Evolutionary conservation across 2,888 invertebrate species (phyloP), one percentile per base, ranked within the genome.

Genomic region (Harpalus rubripes): DNA sequence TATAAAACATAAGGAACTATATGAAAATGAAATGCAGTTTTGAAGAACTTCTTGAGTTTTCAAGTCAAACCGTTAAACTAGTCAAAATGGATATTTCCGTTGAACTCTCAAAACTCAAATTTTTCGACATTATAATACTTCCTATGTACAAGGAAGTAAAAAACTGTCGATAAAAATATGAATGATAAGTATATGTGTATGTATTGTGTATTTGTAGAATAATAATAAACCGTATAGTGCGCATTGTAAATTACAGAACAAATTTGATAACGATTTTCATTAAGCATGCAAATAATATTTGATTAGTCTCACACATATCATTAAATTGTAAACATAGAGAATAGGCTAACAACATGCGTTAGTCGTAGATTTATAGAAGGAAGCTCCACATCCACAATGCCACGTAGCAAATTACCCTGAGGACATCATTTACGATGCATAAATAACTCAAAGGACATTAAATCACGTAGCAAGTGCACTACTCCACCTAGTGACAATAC

Each of bases 391-490:
- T 8, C 10, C 12, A 39, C 68, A 68, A 39, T 68, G 26, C 68
- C 39, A 22, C 15, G 15, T 68, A 26, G 68, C 39, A 39, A 68
- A 68, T 68, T 39, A 68, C 26, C 68, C 39, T 26, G 32, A 68
- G 68, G 68, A 32, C 39, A 63, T 68, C 39, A 68, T 68, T 68
- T 39, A 32, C 68, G 32, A 32, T 15, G 68, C 68, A 68, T 68
- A 68, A 68, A 68, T 68, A 68, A 68, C 68, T 68, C 68, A 68
- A 68, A 68, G 68, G 26, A 32, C 68, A 68, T 68, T 68, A 32
- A 68, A 68, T 68, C 68, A 68, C 8, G 44, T 8, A 12, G 12
- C 68, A 68, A 68, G 68, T 68, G 12, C 15, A 68, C 63, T 63
- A 63, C 63, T 39, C 32, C 12, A 63, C 26, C 22, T 26, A n/a